Evolutionary conservation across 2,113 vertebrate species (phyloP), one percentile per base, ranked within the genome.

Genomic region (Cheirogaleus medius): DNA sequence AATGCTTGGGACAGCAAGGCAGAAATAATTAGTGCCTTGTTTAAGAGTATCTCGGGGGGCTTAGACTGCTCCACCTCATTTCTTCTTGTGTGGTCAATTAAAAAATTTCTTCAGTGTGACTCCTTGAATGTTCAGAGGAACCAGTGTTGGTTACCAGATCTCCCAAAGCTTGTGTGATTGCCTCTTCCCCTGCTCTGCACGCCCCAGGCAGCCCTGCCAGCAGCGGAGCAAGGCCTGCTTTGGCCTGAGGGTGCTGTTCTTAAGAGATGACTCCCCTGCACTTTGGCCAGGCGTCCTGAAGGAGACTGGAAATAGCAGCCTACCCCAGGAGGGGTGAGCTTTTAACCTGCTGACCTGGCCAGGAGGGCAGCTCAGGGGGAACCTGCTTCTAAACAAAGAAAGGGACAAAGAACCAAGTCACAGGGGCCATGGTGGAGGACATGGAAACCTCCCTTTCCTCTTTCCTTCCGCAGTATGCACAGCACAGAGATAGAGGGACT

Each of bases 1-100:
- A 78, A 52, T 37, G 95, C 77, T 76, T 91, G 86, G 84, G 86
- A 93, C 56, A 77, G 80, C 76, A 68, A 49, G 77, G 96, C 94
- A 95, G 95, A 95, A 91, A 97, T 97, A 98, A 98, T 95, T 94
- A 98, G 89, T 81, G 97, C 71, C 95, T 97, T 90, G 91, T 97
- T 98, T 97, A 84, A 90, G 83, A 93, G 52, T 64, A 71, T 97
- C 97, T 97, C 90, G 8, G 76, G 97, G 80, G 97, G 66, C 91
- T 66, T 71, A 42, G 49, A 71, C 11, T 83, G 93, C 91, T 96
- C 81, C 92, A 93, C 80, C n/a, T 94, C 95, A 93, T 96, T 97
- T 95, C 96, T 97, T 97, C 97, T 81, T 94, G 90, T 91, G 80
- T 85, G 97, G 95, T 58, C 25, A 6, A 96, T 76, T 91, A 13